Percentiles rank a stretch among this genome's conserved stretches.
Evolutionary conservation across 2,113 vertebrate genomes (phyloP).

Genomic region (Callospermophilus lateralis): DNA sequence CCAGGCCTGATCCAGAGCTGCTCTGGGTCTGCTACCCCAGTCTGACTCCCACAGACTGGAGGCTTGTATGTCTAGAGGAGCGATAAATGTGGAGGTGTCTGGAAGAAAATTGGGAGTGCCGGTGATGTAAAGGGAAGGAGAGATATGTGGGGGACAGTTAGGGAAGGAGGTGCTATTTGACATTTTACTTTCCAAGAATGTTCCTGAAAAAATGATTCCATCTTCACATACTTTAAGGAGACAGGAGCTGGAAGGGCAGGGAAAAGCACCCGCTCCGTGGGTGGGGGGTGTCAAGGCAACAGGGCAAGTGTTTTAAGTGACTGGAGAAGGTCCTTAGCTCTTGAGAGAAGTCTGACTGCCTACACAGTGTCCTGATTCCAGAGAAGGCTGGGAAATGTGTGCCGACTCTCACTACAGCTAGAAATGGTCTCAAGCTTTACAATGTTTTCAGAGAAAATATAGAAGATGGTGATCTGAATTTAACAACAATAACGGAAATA

Average conservation of each 20-base stretch:
- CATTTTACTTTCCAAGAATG: conserved; percentile 8
- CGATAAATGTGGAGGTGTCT: background rate
- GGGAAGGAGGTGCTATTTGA: background rate
- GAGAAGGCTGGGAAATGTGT: background rate
- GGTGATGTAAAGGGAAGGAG: background rate
- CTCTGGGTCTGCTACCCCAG: background rate
- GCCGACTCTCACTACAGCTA: background rate
- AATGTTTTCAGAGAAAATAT: background rate
- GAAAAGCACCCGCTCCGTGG: background rate
- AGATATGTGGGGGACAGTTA: background rate
- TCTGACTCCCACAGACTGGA: background rate
- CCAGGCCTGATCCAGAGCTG: background rate
- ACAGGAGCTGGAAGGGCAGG: background rate
- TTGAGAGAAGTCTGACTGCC: background rate
- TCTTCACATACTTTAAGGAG: background rate
- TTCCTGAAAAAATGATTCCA: background rate
- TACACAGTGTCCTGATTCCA: background rate
- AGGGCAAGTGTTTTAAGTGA: background rate
- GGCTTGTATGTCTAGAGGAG: background rate
- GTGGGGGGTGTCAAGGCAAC: background rate
- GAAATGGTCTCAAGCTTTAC: background rate
- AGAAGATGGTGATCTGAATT: background rate
- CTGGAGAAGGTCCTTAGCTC: background rate
- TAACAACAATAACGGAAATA: background rate
- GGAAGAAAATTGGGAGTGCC: background rate